phyloP scores from a whole-genome alignment of 2,113 vertebrate species.

The Bubo bubo region DNA sequence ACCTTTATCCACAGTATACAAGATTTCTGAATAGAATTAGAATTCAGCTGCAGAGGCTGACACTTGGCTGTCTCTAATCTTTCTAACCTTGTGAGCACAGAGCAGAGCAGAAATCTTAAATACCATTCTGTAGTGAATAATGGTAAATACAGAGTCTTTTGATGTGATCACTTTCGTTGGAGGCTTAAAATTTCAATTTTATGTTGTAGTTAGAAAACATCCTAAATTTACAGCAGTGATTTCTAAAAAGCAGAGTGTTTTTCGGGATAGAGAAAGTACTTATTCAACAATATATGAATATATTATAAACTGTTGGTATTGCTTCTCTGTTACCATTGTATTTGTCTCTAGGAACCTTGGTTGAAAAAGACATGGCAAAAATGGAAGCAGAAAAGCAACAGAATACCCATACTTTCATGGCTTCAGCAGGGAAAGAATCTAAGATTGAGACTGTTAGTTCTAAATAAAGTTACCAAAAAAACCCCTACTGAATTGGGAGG shows the following conservation, averaged over 20 bases:
- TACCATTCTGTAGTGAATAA: neutral
- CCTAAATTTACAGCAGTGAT: neutral
- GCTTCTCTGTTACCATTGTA: neutral
- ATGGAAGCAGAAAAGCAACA: neutral
- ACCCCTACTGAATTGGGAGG: neutral
- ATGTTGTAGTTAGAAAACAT: neutral
- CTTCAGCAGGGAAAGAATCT: neutral
- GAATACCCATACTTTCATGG: neutral
- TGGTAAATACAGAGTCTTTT: neutral
- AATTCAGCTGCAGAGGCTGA: neutral
- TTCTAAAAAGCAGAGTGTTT: neutral
- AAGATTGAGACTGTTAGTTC: neutral
- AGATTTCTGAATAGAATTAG: neutral
- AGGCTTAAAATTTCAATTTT: neutral
- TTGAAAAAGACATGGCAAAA: neutral
- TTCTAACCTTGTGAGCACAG: neutral
- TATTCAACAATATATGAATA: neutral
- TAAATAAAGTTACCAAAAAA: neutral
- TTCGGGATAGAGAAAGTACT: neutral
- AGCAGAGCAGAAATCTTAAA: neutral
- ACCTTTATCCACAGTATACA: neutral
- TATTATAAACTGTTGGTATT: neutral
- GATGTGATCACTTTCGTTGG: neutral
- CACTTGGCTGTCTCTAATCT: neutral
- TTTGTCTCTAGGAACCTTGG: neutral